Evolutionary conservation across 2,113 vertebrate species (phyloP).

Genomic region (Prietella phreatophila): DNA sequence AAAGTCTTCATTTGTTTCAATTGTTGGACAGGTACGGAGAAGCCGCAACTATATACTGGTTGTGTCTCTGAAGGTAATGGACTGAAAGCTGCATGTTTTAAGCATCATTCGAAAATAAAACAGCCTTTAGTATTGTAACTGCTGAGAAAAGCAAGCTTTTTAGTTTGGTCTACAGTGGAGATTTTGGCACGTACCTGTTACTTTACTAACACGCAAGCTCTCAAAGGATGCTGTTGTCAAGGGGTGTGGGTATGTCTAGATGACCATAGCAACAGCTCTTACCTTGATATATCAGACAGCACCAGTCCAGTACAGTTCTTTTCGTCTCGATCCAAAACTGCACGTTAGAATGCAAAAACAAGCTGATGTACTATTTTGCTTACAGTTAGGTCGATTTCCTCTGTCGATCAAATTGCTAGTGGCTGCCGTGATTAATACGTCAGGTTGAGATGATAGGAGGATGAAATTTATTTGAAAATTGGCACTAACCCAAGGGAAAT

Average conservation of each 20-base stretch:
- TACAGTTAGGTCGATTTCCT: not conserved
- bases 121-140: not conserved
- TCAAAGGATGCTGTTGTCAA: not conserved
- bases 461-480: not conserved
- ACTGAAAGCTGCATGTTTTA: not conserved
- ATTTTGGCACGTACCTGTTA: not conserved
- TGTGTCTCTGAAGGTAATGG: not conserved
- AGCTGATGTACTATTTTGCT: not conserved
- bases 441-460: not conserved
- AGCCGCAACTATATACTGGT: not conserved
- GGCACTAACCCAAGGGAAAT: constrained; percentile 13
- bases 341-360: constrained; percentile 4
- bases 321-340: not conserved
- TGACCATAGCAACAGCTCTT: constrained; percentile 6
- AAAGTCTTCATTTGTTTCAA: not conserved
- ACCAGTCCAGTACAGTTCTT: not conserved
- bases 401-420: not conserved
- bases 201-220: not conserved
- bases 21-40: not conserved
- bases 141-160: not conserved
- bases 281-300: not conserved
- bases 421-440: not conserved
- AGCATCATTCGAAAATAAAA: not conserved
- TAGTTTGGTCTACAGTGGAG: not conserved
- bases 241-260: not conserved